These are phyloP conservation scores for Lepidochrysops patricia DNA, from an alignment of 2,888 invertebrate genomes.

Conservation along the genomic window DNA sequence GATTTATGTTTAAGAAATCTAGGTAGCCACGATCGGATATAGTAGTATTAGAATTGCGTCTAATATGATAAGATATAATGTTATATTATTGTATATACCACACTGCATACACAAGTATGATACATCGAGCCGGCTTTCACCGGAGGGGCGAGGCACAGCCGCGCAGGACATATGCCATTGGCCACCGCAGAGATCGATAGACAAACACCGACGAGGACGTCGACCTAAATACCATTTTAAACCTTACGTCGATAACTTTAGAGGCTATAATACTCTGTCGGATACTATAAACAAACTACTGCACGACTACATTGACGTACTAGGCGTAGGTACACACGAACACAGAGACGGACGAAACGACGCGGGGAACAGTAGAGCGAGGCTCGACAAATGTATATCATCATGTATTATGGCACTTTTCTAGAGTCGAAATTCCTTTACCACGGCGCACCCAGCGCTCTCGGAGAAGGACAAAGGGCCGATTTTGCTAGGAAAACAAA, in stretches of 20 bases:
- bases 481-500: constrained; percentile 68
- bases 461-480: constrained; percentile 67
- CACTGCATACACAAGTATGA: constrained; percentile 24
- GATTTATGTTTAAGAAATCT: constrained; percentile 49
- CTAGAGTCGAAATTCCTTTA: constrained; percentile 70
- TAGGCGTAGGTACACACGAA: constrained; percentile 56
- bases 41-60: constrained; percentile 31
- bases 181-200: constrained; percentile 78
- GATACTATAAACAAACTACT: constrained; percentile 76
- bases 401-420: constrained; percentile 66
- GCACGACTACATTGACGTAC: constrained; percentile 59
- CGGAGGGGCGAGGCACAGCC: constrained; percentile 58
- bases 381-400: constrained; percentile 56
- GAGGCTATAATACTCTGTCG: constrained; percentile 49
- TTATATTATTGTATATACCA: constrained; percentile 37
- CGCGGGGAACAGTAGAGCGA: constrained; percentile 57
- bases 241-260: constrained; percentile 49
- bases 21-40: constrained; percentile 37
- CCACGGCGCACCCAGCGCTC: constrained; percentile 60
- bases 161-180: constrained; percentile 78
- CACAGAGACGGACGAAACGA: constrained; percentile 53
- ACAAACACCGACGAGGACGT: constrained; percentile 73
- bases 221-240: constrained; percentile 63
- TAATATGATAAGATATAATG: constrained; percentile 52
- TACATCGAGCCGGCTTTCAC: constrained; percentile 63